These are phyloP conservation scores for Amitus sp. DNA, from an alignment of 2,888 invertebrate genomes.

Conservation along the genomic window DNA sequence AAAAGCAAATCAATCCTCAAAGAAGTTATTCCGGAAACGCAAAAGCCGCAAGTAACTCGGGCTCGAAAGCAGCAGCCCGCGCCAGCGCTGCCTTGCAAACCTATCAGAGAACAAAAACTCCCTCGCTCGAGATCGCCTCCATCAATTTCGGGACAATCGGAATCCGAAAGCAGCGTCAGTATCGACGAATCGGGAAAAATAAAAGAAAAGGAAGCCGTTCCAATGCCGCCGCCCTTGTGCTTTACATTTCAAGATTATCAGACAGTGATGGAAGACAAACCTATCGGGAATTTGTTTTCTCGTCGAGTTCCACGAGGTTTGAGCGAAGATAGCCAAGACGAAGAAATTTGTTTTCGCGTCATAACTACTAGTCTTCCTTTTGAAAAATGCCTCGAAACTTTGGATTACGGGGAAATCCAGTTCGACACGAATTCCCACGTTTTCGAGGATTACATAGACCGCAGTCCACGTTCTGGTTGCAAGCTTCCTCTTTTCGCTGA, in stretches of 20 bases:
- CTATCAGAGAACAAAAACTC: conserved; percentile 23
- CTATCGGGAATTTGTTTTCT: conserved; percentile 1
- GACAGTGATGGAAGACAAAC: conserved; percentile 19
- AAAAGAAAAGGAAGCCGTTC: not conserved
- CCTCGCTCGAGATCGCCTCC: not conserved
- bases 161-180: not conserved
- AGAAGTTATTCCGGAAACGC: conserved; percentile 12
- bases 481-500: conserved; percentile 48
- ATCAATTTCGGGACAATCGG: not conserved
- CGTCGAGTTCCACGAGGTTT: not conserved
- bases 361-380: conserved; percentile 59
- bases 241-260: conserved; percentile 59
- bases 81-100: conserved; percentile 34
- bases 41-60: conserved; percentile 35
- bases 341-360: conserved; percentile 52
- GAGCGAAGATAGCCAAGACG: conserved; percentile 26
- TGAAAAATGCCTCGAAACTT: conserved; percentile 50
- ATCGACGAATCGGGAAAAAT: not conserved
- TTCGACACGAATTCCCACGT: conserved; percentile 38
- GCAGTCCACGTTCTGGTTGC: conserved; percentile 41
- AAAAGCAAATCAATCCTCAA: conserved; percentile 43
- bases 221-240: conserved; percentile 45
- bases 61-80: conserved; percentile 37
- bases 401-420: conserved; percentile 40
- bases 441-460: conserved; percentile 58